These are phyloP conservation scores for Ommatoiulus sabulosus DNA, from an alignment of 2,888 invertebrate genomes.

Conservation along the genomic window DNA sequence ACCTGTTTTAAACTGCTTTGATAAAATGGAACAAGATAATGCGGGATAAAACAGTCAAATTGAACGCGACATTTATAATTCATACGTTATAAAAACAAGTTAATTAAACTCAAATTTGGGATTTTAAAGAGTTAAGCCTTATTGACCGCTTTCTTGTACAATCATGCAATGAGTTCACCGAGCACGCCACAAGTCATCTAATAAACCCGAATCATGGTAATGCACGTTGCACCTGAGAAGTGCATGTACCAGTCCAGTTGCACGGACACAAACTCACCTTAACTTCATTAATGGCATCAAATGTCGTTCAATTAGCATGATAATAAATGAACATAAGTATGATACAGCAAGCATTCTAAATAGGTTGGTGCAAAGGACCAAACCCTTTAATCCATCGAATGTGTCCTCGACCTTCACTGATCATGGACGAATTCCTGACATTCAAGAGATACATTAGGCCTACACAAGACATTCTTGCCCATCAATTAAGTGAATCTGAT, in stretches of 20 bases:
- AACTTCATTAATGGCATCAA: too few relatives aligned
- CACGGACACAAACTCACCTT: too few relatives aligned
- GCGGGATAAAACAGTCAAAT: background rate
- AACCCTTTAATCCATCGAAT: too few relatives aligned
- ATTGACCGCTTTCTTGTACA: background rate
- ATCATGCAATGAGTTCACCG: too few relatives aligned
- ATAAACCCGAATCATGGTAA: too few relatives aligned
- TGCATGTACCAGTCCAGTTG: too few relatives aligned
- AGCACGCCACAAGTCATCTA: too few relatives aligned
- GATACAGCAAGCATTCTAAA: too few relatives aligned
- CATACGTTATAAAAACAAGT: background rate
- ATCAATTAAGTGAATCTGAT: background rate
- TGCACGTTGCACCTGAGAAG: too few relatives aligned
- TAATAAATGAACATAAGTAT: too few relatives aligned
- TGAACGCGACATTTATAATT: background rate
- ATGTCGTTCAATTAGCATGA: too few relatives aligned
- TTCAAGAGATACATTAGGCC: background rate
- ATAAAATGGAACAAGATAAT: background rate
- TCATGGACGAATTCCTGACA: background rate
- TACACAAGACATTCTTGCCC: background rate
- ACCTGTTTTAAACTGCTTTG: background rate
- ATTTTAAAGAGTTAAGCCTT: background rate
- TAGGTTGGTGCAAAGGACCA: too few relatives aligned
- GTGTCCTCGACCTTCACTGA: background rate
- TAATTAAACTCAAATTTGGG: background rate